phyloP scores from a whole-genome alignment of 35 echinoderm and acorn worm genomes.

The Chiridota heheva region DNA sequence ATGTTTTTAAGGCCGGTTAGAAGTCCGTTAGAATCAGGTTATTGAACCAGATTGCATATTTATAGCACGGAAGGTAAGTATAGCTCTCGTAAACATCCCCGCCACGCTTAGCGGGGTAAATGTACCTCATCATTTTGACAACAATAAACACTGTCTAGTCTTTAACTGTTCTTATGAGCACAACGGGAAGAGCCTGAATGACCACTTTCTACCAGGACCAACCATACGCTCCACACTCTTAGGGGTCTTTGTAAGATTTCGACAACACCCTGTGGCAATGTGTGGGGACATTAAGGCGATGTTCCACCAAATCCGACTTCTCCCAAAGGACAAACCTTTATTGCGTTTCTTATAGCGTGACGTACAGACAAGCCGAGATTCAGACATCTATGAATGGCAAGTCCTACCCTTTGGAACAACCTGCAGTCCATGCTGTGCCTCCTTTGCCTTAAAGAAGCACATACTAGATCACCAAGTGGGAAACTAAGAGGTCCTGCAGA shows the following conservation, averaged over 20 bases:
- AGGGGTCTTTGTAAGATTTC: slow-evolving; percentile 9
- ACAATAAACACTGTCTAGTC: slow-evolving; percentile 19
- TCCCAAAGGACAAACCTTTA: background rate
- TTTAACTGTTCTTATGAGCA: slow-evolving; percentile 30
- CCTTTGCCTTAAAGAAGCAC: background rate
- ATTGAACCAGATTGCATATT: no score
- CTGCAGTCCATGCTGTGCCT: slow-evolving; percentile 17
- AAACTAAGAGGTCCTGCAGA: background rate
- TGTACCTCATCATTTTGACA: no score
- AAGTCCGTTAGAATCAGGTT: no score
- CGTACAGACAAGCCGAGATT: background rate
- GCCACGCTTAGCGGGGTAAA: no score
- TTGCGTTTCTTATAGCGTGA: background rate
- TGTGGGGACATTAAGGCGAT: slow-evolving; percentile 21
- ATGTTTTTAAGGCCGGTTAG: no score
- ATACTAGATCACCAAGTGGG: background rate
- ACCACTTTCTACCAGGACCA: slow-evolving; percentile 17
- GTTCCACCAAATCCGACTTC: slow-evolving; percentile 22
- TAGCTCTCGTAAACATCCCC: no score
- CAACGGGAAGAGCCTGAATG: background rate
- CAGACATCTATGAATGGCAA: background rate
- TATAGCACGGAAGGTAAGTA: no score
- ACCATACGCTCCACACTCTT: slow-evolving; percentile 15
- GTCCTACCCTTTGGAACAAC: slow-evolving; percentile 3
- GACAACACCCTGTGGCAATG: background rate